Base-by-base conservation (phyloP, 2,888 invertebrate genomes). In the Eupithecia centaureata region DNA sequence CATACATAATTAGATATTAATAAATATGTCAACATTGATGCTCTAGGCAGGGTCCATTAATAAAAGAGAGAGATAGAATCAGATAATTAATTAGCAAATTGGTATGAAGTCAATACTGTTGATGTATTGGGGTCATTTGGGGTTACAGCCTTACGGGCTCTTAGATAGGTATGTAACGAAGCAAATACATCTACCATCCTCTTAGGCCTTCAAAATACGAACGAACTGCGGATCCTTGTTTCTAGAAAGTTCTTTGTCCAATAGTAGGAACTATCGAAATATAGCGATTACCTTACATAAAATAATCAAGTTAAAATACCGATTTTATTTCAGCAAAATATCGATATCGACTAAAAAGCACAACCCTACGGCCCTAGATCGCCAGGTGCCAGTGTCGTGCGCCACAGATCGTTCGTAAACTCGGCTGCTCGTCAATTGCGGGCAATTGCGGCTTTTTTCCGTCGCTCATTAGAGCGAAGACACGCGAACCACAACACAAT, bases 371-470 rank as follows among this genome's bases (percentile, higher is more conserved):
- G 15, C 30, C 12, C 56, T 33, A 54, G 25, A 63, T 60, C 67
- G 58, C 71, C 73, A 90, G 89, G 89, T 90, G 90, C 81, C 76
- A 74, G 81, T 84, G 83, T 90, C 90, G 89, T 89, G 90, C 86
- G 84, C 84, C 76, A 72, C 76, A 81, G 85, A 82, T 82, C 82
- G 83, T 81, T 78, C 81, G 84, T 82, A 81, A 79, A 83, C 83
- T 83, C 84, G 82, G 82, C 74, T 82, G 83, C 83, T 86, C 86
- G 86, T 90, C 90, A 89, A 89, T 90, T 87, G 89, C 84, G 70
- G 70, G 81, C 87, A 87, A 92, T 91, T 87, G 88, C 84, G 84
- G 78, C 84, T 90, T 91, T 92, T 92, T 91, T 88, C 86, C 83
- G 76, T 81, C 81, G 74, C 78, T 87, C 87, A 89, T 91, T 91